Percentiles rank a stretch among this genome's conserved stretches.
These are phyloP conservation scores for Takifugu bimaculatus DNA, from an alignment of 2,113 vertebrate species.

Conservation along the genomic window DNA sequence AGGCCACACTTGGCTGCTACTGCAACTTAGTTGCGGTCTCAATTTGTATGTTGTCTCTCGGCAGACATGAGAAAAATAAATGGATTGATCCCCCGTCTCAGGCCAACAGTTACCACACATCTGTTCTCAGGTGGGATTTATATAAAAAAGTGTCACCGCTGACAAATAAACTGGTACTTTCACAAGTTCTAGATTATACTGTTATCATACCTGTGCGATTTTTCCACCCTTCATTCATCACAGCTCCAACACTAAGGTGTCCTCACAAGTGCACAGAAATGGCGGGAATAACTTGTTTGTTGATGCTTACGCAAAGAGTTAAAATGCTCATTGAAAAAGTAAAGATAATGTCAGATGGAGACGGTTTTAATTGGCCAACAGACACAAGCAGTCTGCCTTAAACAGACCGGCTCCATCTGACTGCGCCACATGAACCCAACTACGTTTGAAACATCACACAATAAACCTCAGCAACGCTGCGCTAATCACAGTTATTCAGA, in stretches of 20 bases:
- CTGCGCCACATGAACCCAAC: not conserved
- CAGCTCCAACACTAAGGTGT: conserved; percentile 5
- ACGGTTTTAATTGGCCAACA: not conserved
- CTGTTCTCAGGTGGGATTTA: conserved; percentile 60
- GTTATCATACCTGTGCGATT: conserved; percentile 12
- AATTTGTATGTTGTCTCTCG: conserved; percentile 80
- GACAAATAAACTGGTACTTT: conserved; percentile 49
- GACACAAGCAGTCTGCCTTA: not conserved
- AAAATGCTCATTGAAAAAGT: no score
- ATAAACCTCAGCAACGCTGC: conserved; percentile 14
- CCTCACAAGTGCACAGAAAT: not conserved
- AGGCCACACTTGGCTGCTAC: conserved; percentile 76
- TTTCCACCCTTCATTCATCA: conserved; percentile 4
- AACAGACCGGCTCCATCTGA: not conserved
- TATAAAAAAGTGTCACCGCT: conserved; percentile 37
- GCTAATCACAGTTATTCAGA: conserved; percentile 38
- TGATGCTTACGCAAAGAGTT: no score
- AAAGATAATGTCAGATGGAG: no score
- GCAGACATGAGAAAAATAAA: conserved; percentile 72
- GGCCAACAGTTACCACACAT: conserved; percentile 61
- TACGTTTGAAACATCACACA: not conserved
- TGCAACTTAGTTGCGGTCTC: conserved; percentile 78
- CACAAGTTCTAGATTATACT: conserved; percentile 28
- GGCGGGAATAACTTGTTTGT: no score
- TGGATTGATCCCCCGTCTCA: conserved; percentile 66